These are phyloP conservation scores for Cheilosia vernalis DNA, from an alignment of 2,888 invertebrate species.

Conservation along the genomic window DNA sequence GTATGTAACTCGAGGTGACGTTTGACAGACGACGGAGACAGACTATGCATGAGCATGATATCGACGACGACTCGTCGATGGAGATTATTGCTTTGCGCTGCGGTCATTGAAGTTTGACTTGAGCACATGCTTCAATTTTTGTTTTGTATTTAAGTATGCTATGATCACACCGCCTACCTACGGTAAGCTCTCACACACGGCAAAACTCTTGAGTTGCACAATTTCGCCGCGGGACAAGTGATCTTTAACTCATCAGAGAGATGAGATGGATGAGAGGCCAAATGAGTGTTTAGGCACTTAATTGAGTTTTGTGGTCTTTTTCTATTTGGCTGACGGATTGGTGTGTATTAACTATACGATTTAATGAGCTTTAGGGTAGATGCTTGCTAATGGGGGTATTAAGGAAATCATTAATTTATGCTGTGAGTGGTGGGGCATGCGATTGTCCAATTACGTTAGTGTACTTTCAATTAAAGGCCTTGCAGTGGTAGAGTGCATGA, in stretches of 20 bases:
- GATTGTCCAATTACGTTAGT: constrained; percentile 47
- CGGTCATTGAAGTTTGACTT: constrained; percentile 60
- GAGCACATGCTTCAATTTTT: constrained; percentile 39
- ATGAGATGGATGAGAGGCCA: constrained; percentile 55
- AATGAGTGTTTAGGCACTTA: constrained; percentile 64
- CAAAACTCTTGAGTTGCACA: constrained; percentile 49
- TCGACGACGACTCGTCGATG: constrained; percentile 5
- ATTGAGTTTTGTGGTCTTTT: constrained; percentile 51
- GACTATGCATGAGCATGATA: neutral
- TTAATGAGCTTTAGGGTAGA: constrained; percentile 19
- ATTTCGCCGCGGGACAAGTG: constrained; percentile 53
- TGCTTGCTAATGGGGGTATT: constrained; percentile 24
- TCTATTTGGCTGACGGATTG: constrained; percentile 18
- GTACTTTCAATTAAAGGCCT: constrained; percentile 31
- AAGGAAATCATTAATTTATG: constrained; percentile 43
- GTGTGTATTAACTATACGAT: constrained; percentile 7
- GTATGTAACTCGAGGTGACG: constrained; percentile 65
- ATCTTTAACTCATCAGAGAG: constrained; percentile 66
- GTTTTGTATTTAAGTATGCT: constrained; percentile 23
- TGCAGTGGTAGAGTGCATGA: too few relatives aligned
- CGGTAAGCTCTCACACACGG: constrained; percentile 21
- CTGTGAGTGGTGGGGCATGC: constrained; percentile 35
- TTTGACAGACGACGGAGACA: constrained; percentile 26
- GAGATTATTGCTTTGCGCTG: constrained; percentile 53
- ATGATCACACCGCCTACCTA: constrained; percentile 16